Conservation (phyloP, 35 echinoderm and acorn worm genomes). For the Anneissia japonica region DNA sequence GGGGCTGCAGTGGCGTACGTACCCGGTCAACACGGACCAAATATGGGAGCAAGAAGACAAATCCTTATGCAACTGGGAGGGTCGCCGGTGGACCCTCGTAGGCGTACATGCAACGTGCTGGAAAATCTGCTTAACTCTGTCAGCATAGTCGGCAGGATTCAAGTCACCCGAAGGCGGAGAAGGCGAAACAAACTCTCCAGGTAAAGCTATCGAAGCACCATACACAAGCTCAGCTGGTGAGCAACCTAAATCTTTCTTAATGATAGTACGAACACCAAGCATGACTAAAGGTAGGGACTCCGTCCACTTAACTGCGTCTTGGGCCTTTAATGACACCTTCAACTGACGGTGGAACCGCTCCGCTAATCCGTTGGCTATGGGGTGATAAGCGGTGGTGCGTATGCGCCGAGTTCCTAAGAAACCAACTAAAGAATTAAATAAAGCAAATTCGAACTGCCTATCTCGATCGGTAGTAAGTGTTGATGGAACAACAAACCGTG, state of each 20-base stretch:
- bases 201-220: background rate
- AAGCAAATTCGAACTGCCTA: conserved; percentile 21
- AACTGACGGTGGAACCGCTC: conserved; percentile 1
- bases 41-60: background rate
- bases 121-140: background rate
- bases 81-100: background rate
- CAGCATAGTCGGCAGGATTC: background rate
- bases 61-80: background rate
- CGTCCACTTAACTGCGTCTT: background rate
- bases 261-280: background rate
- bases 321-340: background rate
- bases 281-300: background rate
- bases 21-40: background rate
- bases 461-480: conserved; percentile 41
- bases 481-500: conserved; percentile 25
- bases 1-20: background rate
- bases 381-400: conserved; percentile 46
- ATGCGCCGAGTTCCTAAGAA: conserved; percentile 26
- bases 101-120: background rate
- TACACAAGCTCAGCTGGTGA: background rate
- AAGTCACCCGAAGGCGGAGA: background rate
- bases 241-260: background rate
- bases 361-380: conserved; percentile 28
- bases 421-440: background rate
- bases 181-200: background rate